Evolutionary conservation across 2,888 invertebrate species (phyloP).

Genomic region (Embidobia sp.): DNA sequence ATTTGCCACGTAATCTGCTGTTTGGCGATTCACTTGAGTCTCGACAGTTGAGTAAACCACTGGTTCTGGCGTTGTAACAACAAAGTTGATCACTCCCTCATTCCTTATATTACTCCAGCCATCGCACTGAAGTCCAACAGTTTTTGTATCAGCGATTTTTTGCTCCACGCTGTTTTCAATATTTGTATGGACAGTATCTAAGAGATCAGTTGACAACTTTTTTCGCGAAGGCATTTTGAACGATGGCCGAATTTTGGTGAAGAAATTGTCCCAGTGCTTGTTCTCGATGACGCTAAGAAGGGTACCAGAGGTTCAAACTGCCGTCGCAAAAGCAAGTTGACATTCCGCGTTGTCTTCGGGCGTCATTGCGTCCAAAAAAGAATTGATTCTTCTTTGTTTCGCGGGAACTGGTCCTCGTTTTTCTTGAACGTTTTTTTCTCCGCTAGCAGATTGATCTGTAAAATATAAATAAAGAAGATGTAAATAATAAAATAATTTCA

Average conservation of each 20-base stretch:
- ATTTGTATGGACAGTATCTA: constrained; percentile 57
- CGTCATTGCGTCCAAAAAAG: constrained; percentile 59
- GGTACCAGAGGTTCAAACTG: constrained; percentile 63
- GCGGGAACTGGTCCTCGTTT: neutral
- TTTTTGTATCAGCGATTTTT: constrained; percentile 57
- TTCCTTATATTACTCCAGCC: constrained; percentile 59
- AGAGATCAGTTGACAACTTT: constrained; percentile 50
- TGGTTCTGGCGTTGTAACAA: constrained; percentile 69
- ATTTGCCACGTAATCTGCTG: constrained; percentile 65
- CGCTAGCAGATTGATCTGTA: neutral
- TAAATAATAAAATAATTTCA: no score
- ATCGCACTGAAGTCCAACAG: constrained; percentile 63
- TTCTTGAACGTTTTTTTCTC: neutral
- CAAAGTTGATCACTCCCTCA: constrained; percentile 70
- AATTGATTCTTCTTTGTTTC: constrained; percentile 24
- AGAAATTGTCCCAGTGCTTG: constrained; percentile 61
- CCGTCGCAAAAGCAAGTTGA: constrained; percentile 62
- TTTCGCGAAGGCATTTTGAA: constrained; percentile 61
- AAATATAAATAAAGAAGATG: neutral
- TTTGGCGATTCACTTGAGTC: constrained; percentile 65
- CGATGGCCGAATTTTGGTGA: constrained; percentile 61
- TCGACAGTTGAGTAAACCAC: constrained; percentile 66
- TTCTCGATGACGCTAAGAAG: constrained; percentile 64
- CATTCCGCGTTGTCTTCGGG: constrained; percentile 62
- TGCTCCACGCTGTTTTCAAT: constrained; percentile 59